Evolutionary conservation across 2,113 vertebrate species (phyloP).

Genomic region (Seriola quinqueradiata): DNA sequence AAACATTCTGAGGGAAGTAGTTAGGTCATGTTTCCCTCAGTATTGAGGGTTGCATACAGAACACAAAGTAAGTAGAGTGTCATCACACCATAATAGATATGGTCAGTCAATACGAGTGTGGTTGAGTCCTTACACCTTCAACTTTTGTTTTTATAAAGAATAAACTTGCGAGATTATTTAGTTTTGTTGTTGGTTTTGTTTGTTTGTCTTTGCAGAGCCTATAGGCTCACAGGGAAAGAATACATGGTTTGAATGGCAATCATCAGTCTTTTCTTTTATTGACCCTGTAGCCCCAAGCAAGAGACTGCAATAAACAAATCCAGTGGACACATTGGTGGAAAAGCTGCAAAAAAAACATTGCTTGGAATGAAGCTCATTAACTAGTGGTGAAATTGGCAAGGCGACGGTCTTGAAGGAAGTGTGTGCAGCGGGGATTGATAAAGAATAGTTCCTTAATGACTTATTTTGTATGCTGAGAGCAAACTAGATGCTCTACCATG

Average conservation of each 20-base stretch:
- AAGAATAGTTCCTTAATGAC: constrained; percentile 38
- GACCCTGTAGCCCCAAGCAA: constrained; percentile 63
- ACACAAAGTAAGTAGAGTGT: not conserved
- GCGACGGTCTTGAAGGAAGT: constrained; percentile 38
- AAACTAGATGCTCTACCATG: not conserved
- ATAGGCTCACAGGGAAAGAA: not conserved
- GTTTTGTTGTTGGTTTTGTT: constrained; percentile 6
- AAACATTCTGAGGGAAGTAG: not conserved
- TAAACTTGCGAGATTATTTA: not conserved
- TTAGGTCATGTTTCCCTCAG: not conserved
- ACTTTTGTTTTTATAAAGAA: not conserved
- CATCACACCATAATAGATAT: not conserved
- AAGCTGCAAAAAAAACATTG: constrained; percentile 28
- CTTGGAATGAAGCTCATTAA: constrained; percentile 59
- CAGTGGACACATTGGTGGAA: constrained; percentile 45
- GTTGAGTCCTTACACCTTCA: not conserved
- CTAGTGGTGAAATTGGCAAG: constrained; percentile 40
- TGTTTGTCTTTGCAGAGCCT: constrained; percentile 18
- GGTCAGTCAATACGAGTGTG: not conserved
- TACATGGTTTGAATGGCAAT: constrained; percentile 53
- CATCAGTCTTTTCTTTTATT: constrained; percentile 64
- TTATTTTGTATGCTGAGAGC: constrained; percentile 39
- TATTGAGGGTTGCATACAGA: not conserved
- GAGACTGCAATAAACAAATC: constrained; percentile 66
- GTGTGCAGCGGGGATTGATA: constrained; percentile 28